Evolutionary conservation across 2,113 vertebrate genomes (phyloP).

Genomic region (Cryptoleucopteryx plumbea): DNA sequence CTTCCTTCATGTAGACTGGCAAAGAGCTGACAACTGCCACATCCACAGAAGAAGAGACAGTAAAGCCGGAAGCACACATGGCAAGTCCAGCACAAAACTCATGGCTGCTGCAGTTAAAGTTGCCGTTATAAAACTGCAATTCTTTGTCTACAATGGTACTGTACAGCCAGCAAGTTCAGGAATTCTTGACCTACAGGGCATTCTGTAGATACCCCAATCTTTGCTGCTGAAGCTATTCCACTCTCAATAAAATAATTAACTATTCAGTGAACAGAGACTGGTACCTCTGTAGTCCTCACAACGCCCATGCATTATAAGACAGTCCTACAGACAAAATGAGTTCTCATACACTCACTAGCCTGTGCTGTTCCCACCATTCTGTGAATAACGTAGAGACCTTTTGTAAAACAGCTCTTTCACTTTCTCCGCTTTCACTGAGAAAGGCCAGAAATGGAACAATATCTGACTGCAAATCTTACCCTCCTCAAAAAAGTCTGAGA

Average conservation of each 20-base stretch:
- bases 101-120: background rate
- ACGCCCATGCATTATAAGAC: fast-evolving
- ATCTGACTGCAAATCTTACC: background rate
- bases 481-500: background rate
- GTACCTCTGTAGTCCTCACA: background rate
- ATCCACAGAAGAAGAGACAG: background rate
- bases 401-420: background rate
- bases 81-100: background rate
- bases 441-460: background rate
- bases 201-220: background rate
- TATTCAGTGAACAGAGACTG: background rate
- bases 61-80: background rate
- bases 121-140: background rate
- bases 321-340: background rate
- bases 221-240: background rate
- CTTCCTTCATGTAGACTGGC: background rate
- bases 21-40: background rate
- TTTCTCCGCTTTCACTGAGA: background rate
- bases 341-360: background rate
- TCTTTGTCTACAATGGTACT: background rate
- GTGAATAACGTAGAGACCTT: background rate
- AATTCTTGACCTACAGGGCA: background rate
- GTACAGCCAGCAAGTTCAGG: background rate
- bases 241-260: background rate
- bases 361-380: background rate